These are phyloP conservation scores for Apocheima hispidaria DNA, from an alignment of 2,888 invertebrate species.

Conservation along the genomic window DNA sequence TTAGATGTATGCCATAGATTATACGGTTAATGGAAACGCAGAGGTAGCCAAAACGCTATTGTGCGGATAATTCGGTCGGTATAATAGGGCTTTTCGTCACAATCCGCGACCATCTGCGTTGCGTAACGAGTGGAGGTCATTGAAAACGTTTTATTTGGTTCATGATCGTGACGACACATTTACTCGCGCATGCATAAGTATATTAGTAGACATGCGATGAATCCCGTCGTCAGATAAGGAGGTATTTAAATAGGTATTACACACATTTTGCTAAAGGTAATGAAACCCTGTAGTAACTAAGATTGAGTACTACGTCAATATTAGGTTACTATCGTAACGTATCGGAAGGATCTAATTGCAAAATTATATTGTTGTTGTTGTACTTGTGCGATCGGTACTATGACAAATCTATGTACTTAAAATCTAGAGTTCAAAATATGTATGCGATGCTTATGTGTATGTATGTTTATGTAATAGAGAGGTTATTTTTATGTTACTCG, in stretches of 20 bases:
- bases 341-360: neutral
- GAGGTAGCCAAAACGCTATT: slow-evolving; percentile 41
- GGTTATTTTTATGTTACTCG: no score
- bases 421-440: no score
- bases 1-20: slow-evolving; percentile 33
- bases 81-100: slow-evolving; percentile 62
- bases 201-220: slow-evolving; percentile 6
- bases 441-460: no score
- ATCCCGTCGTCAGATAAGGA: neutral
- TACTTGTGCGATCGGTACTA: no score
- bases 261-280: neutral
- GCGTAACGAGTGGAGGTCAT: slow-evolving; percentile 70
- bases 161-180: slow-evolving; percentile 36
- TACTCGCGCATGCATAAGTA: slow-evolving; percentile 9
- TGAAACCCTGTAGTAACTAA: no score
- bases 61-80: slow-evolving; percentile 59
- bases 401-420: no score
- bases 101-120: slow-evolving; percentile 69
- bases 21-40: slow-evolving; percentile 31
- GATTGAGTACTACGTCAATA: no score
- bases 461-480: no score
- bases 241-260: neutral
- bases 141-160: slow-evolving; percentile 48
- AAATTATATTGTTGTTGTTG: no score
- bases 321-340: neutral